Base-by-base conservation (phyloP, 2,113 vertebrate species). In the Psephotus haematonotus region DNA sequence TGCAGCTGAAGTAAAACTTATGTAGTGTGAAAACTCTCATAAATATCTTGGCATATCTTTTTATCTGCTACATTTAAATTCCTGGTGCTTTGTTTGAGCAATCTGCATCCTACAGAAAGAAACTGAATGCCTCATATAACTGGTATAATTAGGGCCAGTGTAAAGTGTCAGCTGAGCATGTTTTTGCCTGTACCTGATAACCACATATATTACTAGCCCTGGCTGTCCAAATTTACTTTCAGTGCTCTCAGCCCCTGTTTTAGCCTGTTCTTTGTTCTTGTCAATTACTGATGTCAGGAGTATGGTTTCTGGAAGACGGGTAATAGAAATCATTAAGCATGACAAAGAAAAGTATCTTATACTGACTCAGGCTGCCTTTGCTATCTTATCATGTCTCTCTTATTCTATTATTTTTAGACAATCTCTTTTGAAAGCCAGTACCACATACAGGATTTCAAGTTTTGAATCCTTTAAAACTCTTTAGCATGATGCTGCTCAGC, bases 31-130 rank as follows among this genome's bases (percentile, higher is more conserved):
- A 97, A 93, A 55, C 53, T 78, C 28, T 79, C 65, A 80, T 52
- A 47, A 62, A 86, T 88, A 63, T 91, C 64, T 82, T 93, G 74
- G 23, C 25, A 55, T 92, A 69, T 14, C 13, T 88, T 75, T 93
- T 86, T 64, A 88, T 70, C 68, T 83, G 52, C 93, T 39, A 62
- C 92, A 65, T 84, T 94, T 74, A 82, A 81, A 84, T 82, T 88
- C 78, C 43, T 64, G 20, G 19, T 86, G 41, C 70, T 97, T 97
- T 91, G 91, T 95, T 97, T 91, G 90, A 97, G 76, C 80, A 86
- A 91, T 79, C 84, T 92, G 52, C 44, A 75, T 43, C 24, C 75
- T 93, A 50, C 64, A 80, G 72, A 75, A 81, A 57, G 50, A 84
- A 22, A 44, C 17, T 80, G 39, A 13, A 49, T 90, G 35, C 18